Percentiles rank a stretch among this genome's conserved stretches.
phyloP scores from a whole-genome alignment of 2,113 vertebrate genomes.

The Lathamus discolor region DNA sequence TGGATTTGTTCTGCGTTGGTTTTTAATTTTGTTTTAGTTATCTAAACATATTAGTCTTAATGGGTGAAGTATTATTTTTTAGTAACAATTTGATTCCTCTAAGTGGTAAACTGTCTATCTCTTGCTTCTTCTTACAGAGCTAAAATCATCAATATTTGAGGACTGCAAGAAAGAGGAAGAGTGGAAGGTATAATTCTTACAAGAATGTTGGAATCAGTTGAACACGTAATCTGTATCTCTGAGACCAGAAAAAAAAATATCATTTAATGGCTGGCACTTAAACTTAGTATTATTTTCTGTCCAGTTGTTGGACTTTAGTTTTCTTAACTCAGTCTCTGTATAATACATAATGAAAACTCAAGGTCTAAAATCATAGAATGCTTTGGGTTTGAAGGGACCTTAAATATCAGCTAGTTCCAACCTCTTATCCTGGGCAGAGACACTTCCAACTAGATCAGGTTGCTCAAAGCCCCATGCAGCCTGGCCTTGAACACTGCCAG shows the following conservation, averaged over 20 bases:
- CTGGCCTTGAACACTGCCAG: background rate
- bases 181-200: slow-evolving; percentile 77
- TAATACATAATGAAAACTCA: background rate
- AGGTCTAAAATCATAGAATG: background rate
- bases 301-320: background rate
- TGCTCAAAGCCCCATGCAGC: background rate
- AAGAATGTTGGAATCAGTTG: background rate
- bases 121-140: slow-evolving; percentile 63
- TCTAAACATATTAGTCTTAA: background rate
- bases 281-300: background rate
- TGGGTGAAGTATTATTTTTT: background rate
- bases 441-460: background rate
- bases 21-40: background rate
- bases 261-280: background rate
- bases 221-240: background rate
- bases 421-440: background rate
- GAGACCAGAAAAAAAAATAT: background rate
- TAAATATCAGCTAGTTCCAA: background rate
- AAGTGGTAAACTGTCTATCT: background rate
- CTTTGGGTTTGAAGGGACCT: background rate
- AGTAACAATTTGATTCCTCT: background rate
- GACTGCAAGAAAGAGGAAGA: slow-evolving; percentile 79
- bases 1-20: rapidly evolving
- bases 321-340: background rate
- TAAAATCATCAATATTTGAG: slow-evolving; percentile 77